phyloP scores from a whole-genome alignment of 2,888 invertebrate genomes.

The Phyto melanocephala region DNA sequence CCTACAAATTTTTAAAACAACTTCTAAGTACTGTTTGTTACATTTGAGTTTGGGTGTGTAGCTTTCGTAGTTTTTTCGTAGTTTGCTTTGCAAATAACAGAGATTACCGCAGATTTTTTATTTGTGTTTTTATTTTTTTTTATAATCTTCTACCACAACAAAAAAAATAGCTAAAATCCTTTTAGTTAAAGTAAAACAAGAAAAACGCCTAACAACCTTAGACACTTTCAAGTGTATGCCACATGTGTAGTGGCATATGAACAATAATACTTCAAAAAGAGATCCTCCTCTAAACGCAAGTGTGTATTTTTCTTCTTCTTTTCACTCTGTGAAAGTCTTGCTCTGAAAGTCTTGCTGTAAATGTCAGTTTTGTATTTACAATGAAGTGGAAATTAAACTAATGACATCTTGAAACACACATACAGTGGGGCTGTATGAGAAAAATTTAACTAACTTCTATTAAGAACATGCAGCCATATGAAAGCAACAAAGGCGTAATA shows the following conservation, averaged over 20 bases:
- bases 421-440: background rate
- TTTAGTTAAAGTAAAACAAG: background rate
- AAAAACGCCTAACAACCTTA: constrained; percentile 48
- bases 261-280: background rate
- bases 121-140: background rate
- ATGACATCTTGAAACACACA: background rate
- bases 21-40: background rate
- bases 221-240: constrained; percentile 46
- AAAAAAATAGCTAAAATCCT: background rate
- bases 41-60: background rate
- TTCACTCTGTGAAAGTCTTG: no score
- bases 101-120: constrained; percentile 16
- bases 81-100: constrained; percentile 25
- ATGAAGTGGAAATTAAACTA: constrained; percentile 9
- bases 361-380: constrained; percentile 31
- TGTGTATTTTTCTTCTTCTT: background rate
- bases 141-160: background rate
- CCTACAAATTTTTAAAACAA: constrained; percentile 28
- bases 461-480: no score
- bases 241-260: background rate
- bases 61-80: background rate
- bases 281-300: background rate
- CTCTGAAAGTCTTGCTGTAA: background rate
- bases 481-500: no score
- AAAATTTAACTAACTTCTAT: no score